Base-by-base conservation (phyloP, 2,888 invertebrate species). In the Athalia cordata region DNA sequence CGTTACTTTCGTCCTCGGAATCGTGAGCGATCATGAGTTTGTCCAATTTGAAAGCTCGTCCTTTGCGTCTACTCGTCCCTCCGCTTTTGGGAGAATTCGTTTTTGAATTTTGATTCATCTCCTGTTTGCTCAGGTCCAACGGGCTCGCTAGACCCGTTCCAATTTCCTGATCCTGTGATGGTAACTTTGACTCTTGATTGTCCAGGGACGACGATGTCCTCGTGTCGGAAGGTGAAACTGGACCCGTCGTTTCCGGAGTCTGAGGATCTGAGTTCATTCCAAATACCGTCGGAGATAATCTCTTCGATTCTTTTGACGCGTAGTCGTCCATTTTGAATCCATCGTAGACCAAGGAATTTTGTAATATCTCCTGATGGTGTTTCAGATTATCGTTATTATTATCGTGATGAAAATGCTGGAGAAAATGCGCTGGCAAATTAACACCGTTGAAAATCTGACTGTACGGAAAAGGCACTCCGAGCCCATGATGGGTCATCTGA, bases 21-120 rank as follows among this genome's bases (percentile, higher is more conserved):
- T 86, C 81, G 70, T 92, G 92, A 82, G 92, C 91, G 11, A 92
- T 88, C 1, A 91, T 90, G 0, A 92, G 91, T 47, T 93, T 92
- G 81, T 97, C 96, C 76, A 98, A 90, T 85, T 96, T 97, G 84
- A 94, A 94, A 0, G 97, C 96, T 72, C 95, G 95, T 0, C 97
- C 97, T 90, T 98, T 98, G 83, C 98, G 94, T 43, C 97, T 92
- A 83, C 93, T 93, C 7, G 84, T 86, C 0, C 86, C 84, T 0
- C 78, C 80, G 0, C 77, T 75, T 81, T 47, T 83, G 0, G 80
- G 79, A 0, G 82, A 81, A 8, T 75, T 81, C 4, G 70, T 70
- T 47, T 62, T 45, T 5, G 67, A 49, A 5, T 47, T 29, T 15
- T 3, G 47, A 0, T 90, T 87, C 0, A 88, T 88, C 4, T 91